A percentile compares a stretch with the other conserved stretches of the same genome.
Conservation (phyloP, 1,140 invertebrate genomes). For the Luehdorfia chinensis region DNA sequence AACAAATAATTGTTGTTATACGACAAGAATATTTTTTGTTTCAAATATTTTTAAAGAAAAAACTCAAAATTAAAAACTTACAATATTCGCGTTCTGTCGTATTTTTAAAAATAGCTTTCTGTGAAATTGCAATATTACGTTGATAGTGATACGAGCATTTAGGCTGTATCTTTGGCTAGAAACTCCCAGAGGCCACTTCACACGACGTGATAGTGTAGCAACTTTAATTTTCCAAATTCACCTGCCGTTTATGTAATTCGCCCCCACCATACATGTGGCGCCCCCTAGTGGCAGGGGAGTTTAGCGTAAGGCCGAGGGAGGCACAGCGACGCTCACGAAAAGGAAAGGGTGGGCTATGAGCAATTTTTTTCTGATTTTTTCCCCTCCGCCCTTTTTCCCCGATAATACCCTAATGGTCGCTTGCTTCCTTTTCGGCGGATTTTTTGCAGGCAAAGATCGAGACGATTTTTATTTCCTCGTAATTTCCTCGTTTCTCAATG, state of each 20-base stretch:
- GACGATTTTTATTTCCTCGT: conserved; percentile 67
- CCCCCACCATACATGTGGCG: conserved; percentile 57
- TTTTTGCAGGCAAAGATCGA: conserved; percentile 70
- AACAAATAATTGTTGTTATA: too few species aligned
- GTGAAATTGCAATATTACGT: too few species aligned
- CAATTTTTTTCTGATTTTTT: conserved; percentile 73
- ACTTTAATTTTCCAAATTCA: conserved; percentile 75
- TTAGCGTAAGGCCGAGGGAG: conserved; percentile 58
- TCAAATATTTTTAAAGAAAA: too few species aligned
- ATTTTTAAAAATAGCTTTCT: too few species aligned
- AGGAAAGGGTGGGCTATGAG: conserved; percentile 68
- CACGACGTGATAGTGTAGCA: conserved; percentile 39
- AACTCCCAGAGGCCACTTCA: conserved; percentile 17
- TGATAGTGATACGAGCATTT: neutral
- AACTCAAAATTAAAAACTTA: too few species aligned
- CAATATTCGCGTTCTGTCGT: too few species aligned
- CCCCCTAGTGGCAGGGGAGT: conserved; percentile 52
- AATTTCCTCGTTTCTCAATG: conserved; percentile 65
- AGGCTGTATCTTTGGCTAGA: conserved; percentile 1
- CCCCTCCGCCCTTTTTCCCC: conserved; percentile 65
- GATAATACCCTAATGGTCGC: conserved; percentile 76
- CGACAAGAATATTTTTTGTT: too few species aligned
- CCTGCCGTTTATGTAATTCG: conserved; percentile 70
- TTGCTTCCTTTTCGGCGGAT: conserved; percentile 71
- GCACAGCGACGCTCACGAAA: conserved; percentile 67